These are phyloP conservation scores for Zeugodacus cucurbitae DNA, from an alignment of 1,140 invertebrate genomes.

Conservation along the genomic window DNA sequence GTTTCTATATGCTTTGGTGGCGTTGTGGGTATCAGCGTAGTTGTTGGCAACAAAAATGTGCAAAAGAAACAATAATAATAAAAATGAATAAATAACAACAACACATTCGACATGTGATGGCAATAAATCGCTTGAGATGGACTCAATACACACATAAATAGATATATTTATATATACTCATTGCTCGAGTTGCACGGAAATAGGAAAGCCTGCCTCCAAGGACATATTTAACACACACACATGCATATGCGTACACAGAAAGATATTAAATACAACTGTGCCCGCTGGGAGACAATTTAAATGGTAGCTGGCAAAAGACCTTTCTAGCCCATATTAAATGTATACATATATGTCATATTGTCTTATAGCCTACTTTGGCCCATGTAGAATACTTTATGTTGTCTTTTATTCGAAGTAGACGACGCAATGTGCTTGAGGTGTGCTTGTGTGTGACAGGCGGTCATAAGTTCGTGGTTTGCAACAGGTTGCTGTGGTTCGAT, in stretches of 20 bases:
- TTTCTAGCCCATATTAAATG: too few relatives aligned
- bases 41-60: neutral
- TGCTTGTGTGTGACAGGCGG: too few relatives aligned
- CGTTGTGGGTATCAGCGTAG: neutral
- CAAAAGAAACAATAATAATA: neutral
- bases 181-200: neutral
- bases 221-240: neutral
- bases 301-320: neutral
- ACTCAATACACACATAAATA: neutral
- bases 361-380: too few relatives aligned
- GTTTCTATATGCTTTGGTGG: neutral
- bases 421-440: too few relatives aligned
- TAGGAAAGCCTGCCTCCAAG: neutral
- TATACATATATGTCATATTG: too few relatives aligned
- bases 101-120: slow-evolving; percentile 3
- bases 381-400: too few relatives aligned
- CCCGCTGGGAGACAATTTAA: neutral
- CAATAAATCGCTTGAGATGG: slow-evolving; percentile 11
- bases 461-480: too few relatives aligned
- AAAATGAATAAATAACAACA: neutral
- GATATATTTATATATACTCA: neutral
- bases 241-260: neutral
- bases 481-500: too few relatives aligned
- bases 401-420: too few relatives aligned
- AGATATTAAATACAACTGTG: neutral